Evolutionary conservation across 64 coral and sea anemone genomes (phyloP).

Genomic region (Platygyra sinensis): DNA sequence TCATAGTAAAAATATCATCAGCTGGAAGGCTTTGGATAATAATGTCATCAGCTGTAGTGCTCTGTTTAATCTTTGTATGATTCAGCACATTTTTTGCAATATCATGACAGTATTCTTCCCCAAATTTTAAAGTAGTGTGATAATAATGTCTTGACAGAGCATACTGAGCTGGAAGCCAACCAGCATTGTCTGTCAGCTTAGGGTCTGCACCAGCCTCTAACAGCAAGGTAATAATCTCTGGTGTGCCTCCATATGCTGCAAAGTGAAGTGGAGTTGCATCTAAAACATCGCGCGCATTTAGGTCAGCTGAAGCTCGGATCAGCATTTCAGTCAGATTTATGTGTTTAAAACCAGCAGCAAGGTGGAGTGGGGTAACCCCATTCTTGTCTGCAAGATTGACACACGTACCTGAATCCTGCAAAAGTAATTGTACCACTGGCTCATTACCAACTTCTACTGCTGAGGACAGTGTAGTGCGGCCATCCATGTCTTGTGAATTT

Average conservation of each 20-base stretch:
- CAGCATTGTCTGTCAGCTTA: neutral
- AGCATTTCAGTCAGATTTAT: conserved; percentile 11
- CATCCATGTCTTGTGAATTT: conserved; percentile 35
- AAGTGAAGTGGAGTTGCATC: conserved; percentile 40
- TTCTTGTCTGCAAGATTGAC: conserved; percentile 40
- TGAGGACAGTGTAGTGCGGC: neutral
- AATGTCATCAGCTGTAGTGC: neutral
- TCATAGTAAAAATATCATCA: conserved; percentile 34
- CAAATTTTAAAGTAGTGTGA: conserved; percentile 42
- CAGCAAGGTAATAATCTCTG: conserved; percentile 41
- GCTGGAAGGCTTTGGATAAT: conserved; percentile 36
- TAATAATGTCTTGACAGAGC: conserved; percentile 37
- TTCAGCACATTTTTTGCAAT: neutral
- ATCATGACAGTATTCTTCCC: conserved; percentile 16
- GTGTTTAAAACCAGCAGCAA: conserved; percentile 33
- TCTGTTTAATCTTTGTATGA: neutral
- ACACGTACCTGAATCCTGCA: neutral
- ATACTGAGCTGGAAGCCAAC: conserved; percentile 22
- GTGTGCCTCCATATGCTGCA: conserved; percentile 49
- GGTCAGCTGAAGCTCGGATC: conserved; percentile 15
- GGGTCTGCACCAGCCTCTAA: conserved; percentile 17
- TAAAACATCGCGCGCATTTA: conserved; percentile 5
- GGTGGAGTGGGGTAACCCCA: conserved; percentile 18
- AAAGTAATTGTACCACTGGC: conserved; percentile 8
- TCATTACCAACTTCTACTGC: conserved; percentile 39